phyloP scores from a whole-genome alignment of 2,113 vertebrate species.

The Pollimyrus isidori region DNA sequence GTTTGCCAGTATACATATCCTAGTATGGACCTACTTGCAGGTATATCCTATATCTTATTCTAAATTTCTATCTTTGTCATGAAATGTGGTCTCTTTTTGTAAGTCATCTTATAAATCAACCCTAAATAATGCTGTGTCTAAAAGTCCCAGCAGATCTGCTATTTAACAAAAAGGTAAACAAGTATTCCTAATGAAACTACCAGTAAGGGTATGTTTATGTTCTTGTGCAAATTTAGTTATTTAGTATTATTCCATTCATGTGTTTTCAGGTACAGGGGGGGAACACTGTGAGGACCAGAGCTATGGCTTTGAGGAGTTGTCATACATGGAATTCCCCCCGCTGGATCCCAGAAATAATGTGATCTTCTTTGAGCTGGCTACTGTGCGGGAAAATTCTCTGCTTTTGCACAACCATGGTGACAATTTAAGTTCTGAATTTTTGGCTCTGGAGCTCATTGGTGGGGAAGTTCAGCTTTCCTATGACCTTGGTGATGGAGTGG shows the following conservation, averaged over 20 bases:
- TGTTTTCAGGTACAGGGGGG: constrained; percentile 50
- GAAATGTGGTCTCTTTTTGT: neutral
- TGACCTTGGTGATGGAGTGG: constrained; percentile 59
- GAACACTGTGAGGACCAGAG: constrained; percentile 54
- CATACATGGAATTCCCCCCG: constrained; percentile 60
- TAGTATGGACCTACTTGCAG: neutral
- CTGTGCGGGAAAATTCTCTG: constrained; percentile 51
- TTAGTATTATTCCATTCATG: neutral
- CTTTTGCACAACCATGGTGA: constrained; percentile 56
- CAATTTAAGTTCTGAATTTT: constrained; percentile 48
- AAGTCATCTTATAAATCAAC: neutral
- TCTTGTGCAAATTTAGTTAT: neutral
- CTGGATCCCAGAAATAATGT: constrained; percentile 60
- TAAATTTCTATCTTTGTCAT: neutral
- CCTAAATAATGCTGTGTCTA: neutral
- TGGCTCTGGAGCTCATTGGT: constrained; percentile 57
- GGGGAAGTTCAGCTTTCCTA: constrained; percentile 52
- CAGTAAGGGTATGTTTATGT: neutral
- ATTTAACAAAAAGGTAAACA: neutral
- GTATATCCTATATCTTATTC: neutral
- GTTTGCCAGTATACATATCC: neutral
- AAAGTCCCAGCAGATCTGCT: neutral
- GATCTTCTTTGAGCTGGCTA: constrained; percentile 63
- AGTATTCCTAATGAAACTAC: neutral
- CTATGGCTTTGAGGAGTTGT: constrained; percentile 63